A percentile compares a stretch with the other conserved stretches of the same genome.
These are phyloP conservation scores for Drosophila colorata DNA, from an alignment of 2,888 invertebrate genomes.

Conservation along the genomic window DNA sequence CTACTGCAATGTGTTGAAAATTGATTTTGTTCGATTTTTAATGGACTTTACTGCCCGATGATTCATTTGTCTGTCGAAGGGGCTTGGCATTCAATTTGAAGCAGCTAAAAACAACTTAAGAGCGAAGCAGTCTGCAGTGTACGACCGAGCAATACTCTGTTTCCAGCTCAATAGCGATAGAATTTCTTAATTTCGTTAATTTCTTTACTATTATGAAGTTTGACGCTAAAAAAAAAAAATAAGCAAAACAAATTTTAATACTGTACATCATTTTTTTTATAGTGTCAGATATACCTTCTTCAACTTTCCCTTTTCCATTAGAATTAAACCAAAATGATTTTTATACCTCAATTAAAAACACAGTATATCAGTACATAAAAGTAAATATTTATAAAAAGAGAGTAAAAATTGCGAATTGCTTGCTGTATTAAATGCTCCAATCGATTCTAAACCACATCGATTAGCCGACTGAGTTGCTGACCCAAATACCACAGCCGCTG, in stretches of 20 bases:
- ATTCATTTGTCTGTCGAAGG: constrained; percentile 27
- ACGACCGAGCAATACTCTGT: background rate
- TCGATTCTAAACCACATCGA: constrained; percentile 44
- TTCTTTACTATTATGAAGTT: too few species aligned
- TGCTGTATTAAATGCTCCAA: background rate
- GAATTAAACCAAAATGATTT: too few species aligned
- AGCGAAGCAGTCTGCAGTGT: background rate
- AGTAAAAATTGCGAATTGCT: constrained; percentile 12
- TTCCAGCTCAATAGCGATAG: background rate
- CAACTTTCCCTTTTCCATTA: too few species aligned
- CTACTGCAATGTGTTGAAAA: constrained; percentile 42
- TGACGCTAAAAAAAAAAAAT: too few species aligned
- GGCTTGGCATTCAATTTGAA: constrained; percentile 35
- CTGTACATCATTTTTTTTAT: too few species aligned
- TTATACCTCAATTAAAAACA: too few species aligned
- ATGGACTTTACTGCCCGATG: constrained; percentile 47
- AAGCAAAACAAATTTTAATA: background rate
- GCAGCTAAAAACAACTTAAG: constrained; percentile 2
- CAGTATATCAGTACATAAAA: background rate
- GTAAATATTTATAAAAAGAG: constrained; percentile 11
- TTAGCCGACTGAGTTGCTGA: constrained; percentile 64
- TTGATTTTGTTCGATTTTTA: constrained; percentile 55
- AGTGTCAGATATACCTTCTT: too few species aligned
- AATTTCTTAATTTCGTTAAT: too few species aligned
- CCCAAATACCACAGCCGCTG: constrained; percentile 61